Evolutionary conservation across 2,113 vertebrate genomes (phyloP).

Genomic region (Apaloderma vittatum): DNA sequence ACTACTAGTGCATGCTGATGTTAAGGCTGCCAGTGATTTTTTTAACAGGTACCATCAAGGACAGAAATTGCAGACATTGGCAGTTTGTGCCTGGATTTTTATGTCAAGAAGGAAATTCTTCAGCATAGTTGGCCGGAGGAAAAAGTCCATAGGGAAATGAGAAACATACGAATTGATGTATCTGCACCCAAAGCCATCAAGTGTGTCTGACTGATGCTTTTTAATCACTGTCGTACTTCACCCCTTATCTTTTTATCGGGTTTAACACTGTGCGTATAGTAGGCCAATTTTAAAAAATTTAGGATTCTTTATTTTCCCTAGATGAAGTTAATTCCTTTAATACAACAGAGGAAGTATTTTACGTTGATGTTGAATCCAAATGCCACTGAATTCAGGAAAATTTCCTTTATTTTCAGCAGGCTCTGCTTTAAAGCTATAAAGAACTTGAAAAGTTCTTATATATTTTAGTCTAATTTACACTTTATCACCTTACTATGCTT

Average conservation of each 20-base stretch:
- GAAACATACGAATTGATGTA: neutral
- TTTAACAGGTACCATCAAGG: neutral
- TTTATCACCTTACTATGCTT: conserved; percentile 41
- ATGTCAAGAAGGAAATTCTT: neutral
- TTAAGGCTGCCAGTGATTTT: neutral
- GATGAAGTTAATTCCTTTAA: neutral
- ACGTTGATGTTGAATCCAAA: neutral
- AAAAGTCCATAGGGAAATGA: neutral
- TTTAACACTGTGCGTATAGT: neutral
- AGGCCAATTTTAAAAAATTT: neutral
- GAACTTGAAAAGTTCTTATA: neutral
- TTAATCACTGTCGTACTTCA: neutral
- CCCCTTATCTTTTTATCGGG: neutral
- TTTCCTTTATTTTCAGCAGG: neutral
- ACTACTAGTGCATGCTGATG: neutral
- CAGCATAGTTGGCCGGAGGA: neutral
- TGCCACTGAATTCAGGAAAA: neutral
- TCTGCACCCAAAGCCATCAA: neutral
- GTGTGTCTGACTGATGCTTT: neutral
- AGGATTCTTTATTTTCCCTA: neutral
- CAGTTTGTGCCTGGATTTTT: neutral
- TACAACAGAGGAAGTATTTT: neutral
- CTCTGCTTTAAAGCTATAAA: neutral
- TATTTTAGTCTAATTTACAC: conserved; percentile 6
- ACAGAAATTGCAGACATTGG: neutral